Base-by-base conservation (phyloP, 2,113 vertebrate species). In the Noturus placidus region DNA sequence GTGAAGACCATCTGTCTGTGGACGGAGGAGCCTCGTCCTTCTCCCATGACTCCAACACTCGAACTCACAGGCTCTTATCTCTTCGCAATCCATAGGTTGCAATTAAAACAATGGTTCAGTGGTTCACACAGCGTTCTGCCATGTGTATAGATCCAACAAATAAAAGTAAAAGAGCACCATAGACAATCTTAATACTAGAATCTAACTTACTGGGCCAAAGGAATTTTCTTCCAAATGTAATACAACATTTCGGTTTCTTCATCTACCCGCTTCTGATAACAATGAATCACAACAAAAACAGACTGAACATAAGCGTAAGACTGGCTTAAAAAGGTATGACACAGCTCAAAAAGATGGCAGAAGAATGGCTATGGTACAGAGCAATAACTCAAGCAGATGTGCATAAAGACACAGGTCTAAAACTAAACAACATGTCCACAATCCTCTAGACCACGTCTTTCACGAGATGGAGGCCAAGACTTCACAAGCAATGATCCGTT, bases 71-170 rank as follows among this genome's bases (percentile, higher is more conserved):
- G 89, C 93, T 95, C 92, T 93, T 93, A 81, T 80, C 89, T 87
- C 87, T 83, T 94, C 91, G 95, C 95, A 96, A 95, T 95, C 95
- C 95, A 95, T 95, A 95, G 95, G 95, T 95, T 95, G 95, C 95
- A 92, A 92, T 94, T 91, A 94, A 94, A 94, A 93, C 93, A 90
- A 91, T 88, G 91, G 91, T 91, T 90, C 90, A 92, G 91, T 92
- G 92, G 85, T 90, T 92, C 91, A 93, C 94, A 95, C 93, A 94
- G 94, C 93, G 90, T 93, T 90, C 88, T 92, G 42, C 88, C 59
- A 83, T 87, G 90, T 81, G 87, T 92, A 90, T 91, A 92, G 91
- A 89, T 93, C 90, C 88, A 93, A 94, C 93, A 91, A 91, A 93
- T 90, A 91, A 92, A 93, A 93, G 92, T 46, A 82, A 63, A 77